Evolutionary conservation across 2,888 invertebrate genomes (phyloP).

Genomic region (Camptogramma bilineatum): DNA sequence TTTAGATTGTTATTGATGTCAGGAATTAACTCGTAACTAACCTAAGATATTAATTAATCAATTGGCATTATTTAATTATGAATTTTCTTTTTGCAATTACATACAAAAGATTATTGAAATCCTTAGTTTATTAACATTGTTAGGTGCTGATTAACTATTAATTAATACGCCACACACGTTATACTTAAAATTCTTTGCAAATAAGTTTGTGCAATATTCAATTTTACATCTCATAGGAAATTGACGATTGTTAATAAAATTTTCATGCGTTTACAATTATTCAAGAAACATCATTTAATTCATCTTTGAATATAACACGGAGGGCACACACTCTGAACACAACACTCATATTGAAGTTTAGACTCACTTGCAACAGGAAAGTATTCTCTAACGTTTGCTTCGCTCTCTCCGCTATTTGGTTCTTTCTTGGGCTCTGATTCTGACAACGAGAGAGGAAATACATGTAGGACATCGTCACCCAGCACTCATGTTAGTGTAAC

Average conservation of each 20-base stretch:
- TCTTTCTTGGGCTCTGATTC: constrained; percentile 83
- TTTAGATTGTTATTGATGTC: background rate
- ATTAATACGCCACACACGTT: constrained; percentile 25
- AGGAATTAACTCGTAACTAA: background rate
- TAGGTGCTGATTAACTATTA: background rate
- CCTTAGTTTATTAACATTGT: background rate
- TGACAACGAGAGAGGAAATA: constrained; percentile 78
- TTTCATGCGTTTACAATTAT: background rate
- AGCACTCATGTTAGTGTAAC: background rate
- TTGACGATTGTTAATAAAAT: background rate
- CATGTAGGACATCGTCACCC: constrained; percentile 61
- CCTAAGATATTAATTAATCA: background rate
- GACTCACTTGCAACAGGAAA: constrained; percentile 84
- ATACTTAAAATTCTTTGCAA: constrained; percentile 20
- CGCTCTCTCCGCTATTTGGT: constrained; percentile 83
- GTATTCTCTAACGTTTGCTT: constrained; percentile 83
- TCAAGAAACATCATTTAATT: background rate
- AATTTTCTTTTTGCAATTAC: no score
- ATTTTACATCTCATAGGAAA: constrained; percentile 22
- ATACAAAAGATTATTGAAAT: background rate
- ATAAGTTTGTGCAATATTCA: constrained; percentile 53
- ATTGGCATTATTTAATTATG: background rate
- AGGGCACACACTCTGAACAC: constrained; percentile 43
- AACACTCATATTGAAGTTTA: constrained; percentile 55
- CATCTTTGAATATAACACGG: constrained; percentile 59